Percentiles rank a stretch among this genome's conserved stretches.
phyloP scores from a whole-genome alignment of 30 jellyfish, hydroid and myxozoan genomes.

The Pseudorhiza aurosa region DNA sequence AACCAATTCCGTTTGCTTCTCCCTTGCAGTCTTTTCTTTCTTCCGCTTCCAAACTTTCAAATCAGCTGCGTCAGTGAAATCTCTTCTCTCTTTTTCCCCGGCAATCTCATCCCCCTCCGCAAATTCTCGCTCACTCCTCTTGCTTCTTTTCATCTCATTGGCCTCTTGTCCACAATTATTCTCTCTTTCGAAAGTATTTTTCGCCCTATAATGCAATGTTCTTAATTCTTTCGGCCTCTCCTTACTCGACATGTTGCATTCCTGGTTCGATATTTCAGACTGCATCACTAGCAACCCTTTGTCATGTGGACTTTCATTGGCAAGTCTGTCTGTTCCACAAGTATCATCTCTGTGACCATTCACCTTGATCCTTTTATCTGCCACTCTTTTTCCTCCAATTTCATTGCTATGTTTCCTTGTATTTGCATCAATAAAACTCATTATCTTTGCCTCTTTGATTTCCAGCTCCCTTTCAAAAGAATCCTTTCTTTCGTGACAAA shows the following conservation, averaged over 20 bases:
- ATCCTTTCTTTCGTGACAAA: neutral
- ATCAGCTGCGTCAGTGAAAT: neutral
- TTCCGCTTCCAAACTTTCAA: neutral
- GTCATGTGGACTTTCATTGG: no score
- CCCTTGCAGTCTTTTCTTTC: neutral
- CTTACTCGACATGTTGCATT: no score
- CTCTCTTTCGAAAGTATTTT: neutral
- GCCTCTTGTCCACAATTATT: neutral
- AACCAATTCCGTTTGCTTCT: no score
- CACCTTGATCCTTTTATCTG: neutral
- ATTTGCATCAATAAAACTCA: neutral
- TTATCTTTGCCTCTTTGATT: neutral
- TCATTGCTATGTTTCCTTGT: neutral
- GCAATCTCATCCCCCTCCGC: neutral
- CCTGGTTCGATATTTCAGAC: neutral
- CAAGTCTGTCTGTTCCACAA: neutral
- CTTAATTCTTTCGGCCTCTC: neutral
- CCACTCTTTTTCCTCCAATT: neutral
- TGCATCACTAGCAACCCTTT: no score
- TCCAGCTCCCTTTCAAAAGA: neutral
- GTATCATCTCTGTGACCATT: neutral
- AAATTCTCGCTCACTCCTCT: neutral
- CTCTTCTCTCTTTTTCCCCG: neutral
- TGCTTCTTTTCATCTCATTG: neutral
- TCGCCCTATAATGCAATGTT: slow-evolving; percentile 7